Evolutionary conservation across 2,888 invertebrate species (phyloP).

Genomic region (Melipona beecheii): DNA sequence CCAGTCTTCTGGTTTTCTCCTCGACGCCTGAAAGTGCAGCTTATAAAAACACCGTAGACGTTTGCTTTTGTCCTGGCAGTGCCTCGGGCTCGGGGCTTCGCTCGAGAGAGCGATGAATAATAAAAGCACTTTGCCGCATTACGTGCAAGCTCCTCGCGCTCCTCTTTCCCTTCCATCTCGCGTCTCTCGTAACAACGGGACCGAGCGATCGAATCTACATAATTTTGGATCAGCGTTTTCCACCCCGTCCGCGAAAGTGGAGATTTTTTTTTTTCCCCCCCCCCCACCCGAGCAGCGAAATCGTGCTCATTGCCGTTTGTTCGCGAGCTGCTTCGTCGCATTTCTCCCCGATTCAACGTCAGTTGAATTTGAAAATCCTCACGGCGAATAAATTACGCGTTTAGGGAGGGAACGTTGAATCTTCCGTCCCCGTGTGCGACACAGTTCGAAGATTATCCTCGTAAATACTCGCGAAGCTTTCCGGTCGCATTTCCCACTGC

Average conservation of each 20-base stretch:
- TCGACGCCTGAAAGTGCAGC: conserved; percentile 54
- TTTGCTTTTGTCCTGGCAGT: conserved; percentile 68
- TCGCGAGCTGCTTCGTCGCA: too few species aligned
- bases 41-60: conserved; percentile 69
- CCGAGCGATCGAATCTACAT: conserved; percentile 67
- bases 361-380: neutral
- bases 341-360: too few species aligned
- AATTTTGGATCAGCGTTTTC: conserved; percentile 67
- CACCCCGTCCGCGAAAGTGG: conserved; percentile 36
- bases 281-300: conserved; percentile 1
- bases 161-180: neutral
- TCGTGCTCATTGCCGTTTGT: conserved; percentile 18
- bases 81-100: conserved; percentile 54
- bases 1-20: conserved; percentile 38
- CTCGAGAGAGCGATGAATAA: conserved; percentile 70
- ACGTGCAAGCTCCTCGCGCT: conserved; percentile 53
- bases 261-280: conserved; percentile 42
- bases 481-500: too few species aligned
- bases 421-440: too few species aligned
- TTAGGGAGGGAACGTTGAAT: neutral
- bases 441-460: too few species aligned
- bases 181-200: conserved; percentile 28
- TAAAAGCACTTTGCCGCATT: conserved; percentile 70
- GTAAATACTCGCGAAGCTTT: too few species aligned
- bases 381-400: neutral